Conservation (phyloP, 2,888 invertebrate genomes). For the Drosophila cognata region DNA sequence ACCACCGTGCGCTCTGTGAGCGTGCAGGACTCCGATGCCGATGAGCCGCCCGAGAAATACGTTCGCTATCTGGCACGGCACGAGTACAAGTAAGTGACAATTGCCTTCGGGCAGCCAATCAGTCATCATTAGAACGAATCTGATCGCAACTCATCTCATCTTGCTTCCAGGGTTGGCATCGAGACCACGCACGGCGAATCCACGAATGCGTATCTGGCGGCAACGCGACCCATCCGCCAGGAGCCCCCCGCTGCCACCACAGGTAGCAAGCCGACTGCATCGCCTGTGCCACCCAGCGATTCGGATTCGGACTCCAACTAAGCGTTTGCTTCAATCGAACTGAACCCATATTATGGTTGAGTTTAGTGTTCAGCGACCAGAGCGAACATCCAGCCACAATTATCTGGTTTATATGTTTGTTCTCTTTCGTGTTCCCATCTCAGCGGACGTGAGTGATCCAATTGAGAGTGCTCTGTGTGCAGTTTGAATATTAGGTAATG, state of each 20-base stretch:
- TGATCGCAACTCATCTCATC: background rate
- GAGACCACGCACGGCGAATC: slow-evolving; percentile 92
- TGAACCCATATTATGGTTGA: slow-evolving; percentile 2
- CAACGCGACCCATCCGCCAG: slow-evolving; percentile 86
- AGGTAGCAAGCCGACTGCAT: slow-evolving; percentile 84
- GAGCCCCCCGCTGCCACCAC: slow-evolving; percentile 75
- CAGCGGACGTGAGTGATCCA: slow-evolving; percentile 8
- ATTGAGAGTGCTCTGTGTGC: slow-evolving; percentile 27
- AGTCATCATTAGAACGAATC: background rate
- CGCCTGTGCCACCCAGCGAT: slow-evolving; percentile 86
- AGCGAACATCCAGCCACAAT: slow-evolving; percentile 11
- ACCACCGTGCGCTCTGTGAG: slow-evolving; percentile 98
- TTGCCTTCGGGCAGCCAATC: background rate
- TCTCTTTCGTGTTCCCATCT: slow-evolving; percentile 32
- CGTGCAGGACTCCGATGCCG: slow-evolving; percentile 93
- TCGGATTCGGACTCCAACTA: slow-evolving; percentile 87
- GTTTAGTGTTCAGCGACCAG: slow-evolving; percentile 6
- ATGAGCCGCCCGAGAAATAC: slow-evolving; percentile 98
- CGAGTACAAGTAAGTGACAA: slow-evolving; percentile 91
- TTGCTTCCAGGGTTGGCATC: slow-evolving; percentile 91
- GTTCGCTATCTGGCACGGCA: slow-evolving; percentile 98
- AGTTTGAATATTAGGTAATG: slow-evolving; percentile 53
- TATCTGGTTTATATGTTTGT: slow-evolving; percentile 18
- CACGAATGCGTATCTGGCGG: slow-evolving; percentile 89
- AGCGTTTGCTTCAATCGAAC: slow-evolving; percentile 41